Evolutionary conservation across 1,140 invertebrate species (phyloP), one percentile per base, ranked within the genome.

Genomic region (Calephelis nemesis): DNA sequence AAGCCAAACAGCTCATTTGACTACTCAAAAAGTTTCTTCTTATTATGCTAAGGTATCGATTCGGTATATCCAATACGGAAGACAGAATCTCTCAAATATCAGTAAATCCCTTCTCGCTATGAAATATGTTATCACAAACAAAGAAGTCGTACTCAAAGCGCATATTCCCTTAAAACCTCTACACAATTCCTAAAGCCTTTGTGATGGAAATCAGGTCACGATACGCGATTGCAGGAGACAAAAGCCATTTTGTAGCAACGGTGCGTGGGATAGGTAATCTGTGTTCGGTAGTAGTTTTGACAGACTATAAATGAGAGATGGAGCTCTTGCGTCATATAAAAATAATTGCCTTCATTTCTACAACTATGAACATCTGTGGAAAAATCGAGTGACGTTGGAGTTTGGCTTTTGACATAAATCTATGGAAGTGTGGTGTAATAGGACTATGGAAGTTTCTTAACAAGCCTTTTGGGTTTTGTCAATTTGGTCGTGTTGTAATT

Each of bases 201-300:
- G 65, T 54, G 45, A 63, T 63, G 54, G 30, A 50, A 66, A 66
- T 54, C 65, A 66, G 65, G 65, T 66, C 42, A 42, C 42, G 63
- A 65, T 49, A n/a, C 49, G 13, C 50, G 49, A 58, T 15, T 58
- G 64, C 39, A 15, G 47, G 49, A 65, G 40, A 66, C 65, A 60
- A 66, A 42, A 15, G 50, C 65, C 45, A 47, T 67, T 54, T 67
- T 67, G 45, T 67, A 47, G 39, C 47, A 64, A 50, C 63, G 30
- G 63, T 49, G 49, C 63, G 63, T 49, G 15, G 40, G 63, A 64
- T 19, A 60, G 54, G 54, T 60, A 60, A 60, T 60, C 54, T 60
- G 7, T 60, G 54, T 60, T 60, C 54, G 12, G 54, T 60, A 60
- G 54, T 40, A 60, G 9, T 60, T 60, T 39, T 60, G 54, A 60